A percentile compares a stretch with the other conserved stretches of the same genome.
These are phyloP conservation scores for Macrobrachium rosenbergii DNA, from an alignment of 1,140 invertebrate genomes.

Conservation along the genomic window DNA sequence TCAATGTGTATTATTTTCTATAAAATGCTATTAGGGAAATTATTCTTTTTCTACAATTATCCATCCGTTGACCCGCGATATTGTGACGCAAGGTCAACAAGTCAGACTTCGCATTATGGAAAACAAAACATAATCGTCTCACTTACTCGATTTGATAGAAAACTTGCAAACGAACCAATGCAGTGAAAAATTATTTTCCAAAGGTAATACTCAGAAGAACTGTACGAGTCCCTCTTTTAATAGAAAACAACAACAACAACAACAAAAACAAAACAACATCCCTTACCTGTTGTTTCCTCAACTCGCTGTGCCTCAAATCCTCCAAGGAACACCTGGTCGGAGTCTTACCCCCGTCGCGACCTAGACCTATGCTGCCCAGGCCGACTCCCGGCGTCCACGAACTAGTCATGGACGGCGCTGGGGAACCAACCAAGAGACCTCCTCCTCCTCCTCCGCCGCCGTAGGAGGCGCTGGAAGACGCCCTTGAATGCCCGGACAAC, in stretches of 20 bases:
- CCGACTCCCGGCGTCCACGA: slow-evolving; percentile 36
- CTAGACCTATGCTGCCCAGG: neutral
- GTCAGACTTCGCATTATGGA: no score
- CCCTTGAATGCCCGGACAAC: slow-evolving; percentile 3
- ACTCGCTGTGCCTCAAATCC: slow-evolving; percentile 49
- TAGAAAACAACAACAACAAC: neutral
- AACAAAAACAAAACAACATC: neutral
- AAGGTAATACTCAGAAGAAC: no score
- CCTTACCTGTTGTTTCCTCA: slow-evolving; percentile 47
- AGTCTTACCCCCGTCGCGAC: slow-evolving; percentile 29
- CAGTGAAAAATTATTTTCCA: no score
- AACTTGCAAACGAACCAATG: no score
- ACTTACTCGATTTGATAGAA: no score
- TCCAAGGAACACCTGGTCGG: slow-evolving; percentile 42
- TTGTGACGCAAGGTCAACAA: no score
- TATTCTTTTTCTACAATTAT: no score
- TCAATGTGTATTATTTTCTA: no score
- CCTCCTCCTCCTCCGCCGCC: neutral
- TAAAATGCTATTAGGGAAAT: no score
- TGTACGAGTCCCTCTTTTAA: neutral
- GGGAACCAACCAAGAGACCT: neutral
- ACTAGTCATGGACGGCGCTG: slow-evolving; percentile 13
- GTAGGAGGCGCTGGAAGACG: slow-evolving; percentile 33
- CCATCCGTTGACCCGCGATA: no score
- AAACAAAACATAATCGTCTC: no score